Percentiles rank a stretch among this genome's conserved stretches.
phyloP scores from a whole-genome alignment of 2,113 vertebrate genomes.

The Myiozetetes cayanensis region DNA sequence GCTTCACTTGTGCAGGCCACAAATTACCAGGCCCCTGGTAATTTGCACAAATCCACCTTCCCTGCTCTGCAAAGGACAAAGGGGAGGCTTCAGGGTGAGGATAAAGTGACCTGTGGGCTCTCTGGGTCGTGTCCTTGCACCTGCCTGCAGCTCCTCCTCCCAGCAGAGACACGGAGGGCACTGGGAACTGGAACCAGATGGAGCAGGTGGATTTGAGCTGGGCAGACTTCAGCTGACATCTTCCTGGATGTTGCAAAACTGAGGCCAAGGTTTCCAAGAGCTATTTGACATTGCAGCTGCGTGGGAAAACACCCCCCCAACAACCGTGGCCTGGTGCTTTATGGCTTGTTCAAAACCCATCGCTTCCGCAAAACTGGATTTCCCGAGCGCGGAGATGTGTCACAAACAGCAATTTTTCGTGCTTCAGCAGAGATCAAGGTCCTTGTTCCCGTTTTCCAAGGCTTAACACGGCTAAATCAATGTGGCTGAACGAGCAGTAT shows the following conservation, averaged over 20 bases:
- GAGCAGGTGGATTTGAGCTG: background rate
- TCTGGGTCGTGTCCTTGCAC: background rate
- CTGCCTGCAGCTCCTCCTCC: background rate
- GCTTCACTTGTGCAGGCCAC: background rate
- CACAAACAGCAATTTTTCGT: background rate
- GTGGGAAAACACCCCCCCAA: background rate
- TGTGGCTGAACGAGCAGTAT: slow-evolving; percentile 21
- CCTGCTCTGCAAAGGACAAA: background rate
- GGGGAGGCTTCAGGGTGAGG: background rate
- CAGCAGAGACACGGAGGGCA: background rate
- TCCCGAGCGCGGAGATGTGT: background rate
- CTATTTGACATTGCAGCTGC: background rate
- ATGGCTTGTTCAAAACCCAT: background rate
- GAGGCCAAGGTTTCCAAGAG: background rate
- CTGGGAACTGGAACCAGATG: accelerated
- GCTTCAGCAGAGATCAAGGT: slow-evolving; percentile 47
- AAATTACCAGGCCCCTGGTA: too few relatives aligned
- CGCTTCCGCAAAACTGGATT: background rate
- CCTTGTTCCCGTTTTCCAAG: slow-evolving; percentile 4
- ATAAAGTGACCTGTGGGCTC: background rate
- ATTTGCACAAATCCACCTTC: background rate
- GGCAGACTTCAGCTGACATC: background rate
- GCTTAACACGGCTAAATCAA: slow-evolving; percentile 38
- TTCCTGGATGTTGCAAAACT: background rate
- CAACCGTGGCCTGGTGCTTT: accelerated